Percentiles rank a stretch among this genome's conserved stretches.
Evolutionary conservation across 2,113 vertebrate genomes (phyloP).

Genomic region (Salvelinus sp.): DNA sequence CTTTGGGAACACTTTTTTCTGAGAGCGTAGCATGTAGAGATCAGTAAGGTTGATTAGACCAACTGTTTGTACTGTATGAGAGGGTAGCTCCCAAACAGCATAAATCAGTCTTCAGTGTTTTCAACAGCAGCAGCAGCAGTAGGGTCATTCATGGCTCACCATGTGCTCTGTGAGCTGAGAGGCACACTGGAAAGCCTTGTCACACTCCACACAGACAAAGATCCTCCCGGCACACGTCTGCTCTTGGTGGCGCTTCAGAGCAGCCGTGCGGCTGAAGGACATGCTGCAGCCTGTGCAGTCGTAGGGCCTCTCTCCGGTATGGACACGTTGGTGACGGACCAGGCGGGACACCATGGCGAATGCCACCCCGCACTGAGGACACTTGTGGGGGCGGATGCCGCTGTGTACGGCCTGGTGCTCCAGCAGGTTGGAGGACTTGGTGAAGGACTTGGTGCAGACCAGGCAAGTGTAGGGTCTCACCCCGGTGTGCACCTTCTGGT

Average conservation of each 20-base stretch:
- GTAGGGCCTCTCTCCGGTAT: conserved; percentile 48
- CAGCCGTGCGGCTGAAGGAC: conserved; percentile 44
- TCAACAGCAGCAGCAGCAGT: too few relatives aligned
- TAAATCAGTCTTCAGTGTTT: background rate
- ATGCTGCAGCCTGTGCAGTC: conserved; percentile 49
- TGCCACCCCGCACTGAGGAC: conserved; percentile 65
- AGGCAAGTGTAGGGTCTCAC: conserved; percentile 52
- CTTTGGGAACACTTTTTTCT: too few relatives aligned
- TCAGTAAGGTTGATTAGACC: too few relatives aligned
- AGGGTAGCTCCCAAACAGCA: too few relatives aligned
- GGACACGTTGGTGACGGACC: conserved; percentile 63
- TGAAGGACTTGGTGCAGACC: conserved; percentile 70
- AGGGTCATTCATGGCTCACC: conserved; percentile 37
- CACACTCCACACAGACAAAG: conserved; percentile 63
- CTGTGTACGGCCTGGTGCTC: conserved; percentile 76
- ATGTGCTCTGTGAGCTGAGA: conserved; percentile 62
- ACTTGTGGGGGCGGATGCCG: conserved; percentile 66
- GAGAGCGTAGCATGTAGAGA: background rate
- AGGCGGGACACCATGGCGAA: conserved; percentile 74
- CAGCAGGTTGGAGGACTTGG: conserved; percentile 71
- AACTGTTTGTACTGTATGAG: too few relatives aligned
- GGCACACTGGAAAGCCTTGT: conserved; percentile 62
- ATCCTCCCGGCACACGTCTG: conserved; percentile 54
- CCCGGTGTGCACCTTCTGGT: conserved; percentile 75
- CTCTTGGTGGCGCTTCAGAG: conserved; percentile 62